Percentiles rank a stretch among this genome's conserved stretches.
phyloP scores from a whole-genome alignment of 2,888 invertebrate genomes.

The Temnothorax ravouxi region DNA sequence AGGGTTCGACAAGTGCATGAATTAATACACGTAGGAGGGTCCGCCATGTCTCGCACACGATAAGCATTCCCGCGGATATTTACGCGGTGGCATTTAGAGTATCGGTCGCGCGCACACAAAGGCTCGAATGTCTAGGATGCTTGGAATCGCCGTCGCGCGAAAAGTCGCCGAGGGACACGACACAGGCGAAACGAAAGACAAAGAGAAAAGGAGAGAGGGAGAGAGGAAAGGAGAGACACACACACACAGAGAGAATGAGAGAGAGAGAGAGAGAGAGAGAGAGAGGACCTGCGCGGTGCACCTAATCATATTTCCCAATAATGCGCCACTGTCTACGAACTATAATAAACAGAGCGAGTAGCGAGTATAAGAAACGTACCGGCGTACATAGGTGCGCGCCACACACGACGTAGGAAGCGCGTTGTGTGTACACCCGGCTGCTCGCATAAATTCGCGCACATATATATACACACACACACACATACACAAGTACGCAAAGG shows the following conservation, averaged over 20 bases:
- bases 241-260: constrained; percentile 36
- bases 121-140: constrained; percentile 76
- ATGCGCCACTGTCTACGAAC: constrained; percentile 76
- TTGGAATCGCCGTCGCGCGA: constrained; percentile 59
- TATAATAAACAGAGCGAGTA: constrained; percentile 83
- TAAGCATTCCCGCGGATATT: constrained; percentile 57
- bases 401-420: constrained; percentile 20
- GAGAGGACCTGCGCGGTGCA: constrained; percentile 27
- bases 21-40: constrained; percentile 33
- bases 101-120: constrained; percentile 54
- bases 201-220: constrained; percentile 7
- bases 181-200: constrained; percentile 33
- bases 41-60: constrained; percentile 26
- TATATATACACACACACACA: neutral
- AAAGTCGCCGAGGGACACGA: constrained; percentile 52
- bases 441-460: constrained; percentile 45
- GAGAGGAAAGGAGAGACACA: constrained; percentile 12
- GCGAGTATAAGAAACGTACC: constrained; percentile 83
- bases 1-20: constrained; percentile 49
- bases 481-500: constrained; percentile 34
- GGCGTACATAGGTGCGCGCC: constrained; percentile 35
- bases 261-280: neutral
- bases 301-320: constrained; percentile 84
- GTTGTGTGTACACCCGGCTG: constrained; percentile 9
- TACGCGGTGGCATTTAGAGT: constrained; percentile 67